Evolutionary conservation across 2,888 invertebrate species (phyloP).

Genomic region (Acleris laterana): DNA sequence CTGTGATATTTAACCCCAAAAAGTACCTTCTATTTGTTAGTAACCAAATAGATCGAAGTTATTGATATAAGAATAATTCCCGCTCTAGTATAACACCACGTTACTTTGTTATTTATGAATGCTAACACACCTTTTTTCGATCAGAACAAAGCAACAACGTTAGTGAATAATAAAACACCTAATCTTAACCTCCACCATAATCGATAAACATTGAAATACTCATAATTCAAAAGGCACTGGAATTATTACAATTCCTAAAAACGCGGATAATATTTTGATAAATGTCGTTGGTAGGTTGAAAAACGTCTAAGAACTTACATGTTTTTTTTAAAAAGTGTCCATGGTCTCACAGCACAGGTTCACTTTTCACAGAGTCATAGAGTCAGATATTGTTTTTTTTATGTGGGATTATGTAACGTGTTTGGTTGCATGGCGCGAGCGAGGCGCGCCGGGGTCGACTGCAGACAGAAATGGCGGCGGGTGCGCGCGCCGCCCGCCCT

Average conservation of each 20-base stretch:
- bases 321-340: conserved; percentile 28
- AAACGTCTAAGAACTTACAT: conserved; percentile 11
- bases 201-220: conserved; percentile 10
- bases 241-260: neutral
- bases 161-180: conserved; percentile 6
- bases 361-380: conserved; percentile 37
- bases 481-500: conserved; percentile 81
- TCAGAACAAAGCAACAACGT: neutral
- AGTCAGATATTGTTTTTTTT: conserved; percentile 30
- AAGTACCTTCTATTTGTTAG: too few species aligned
- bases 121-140: conserved; percentile 1
- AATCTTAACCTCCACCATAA: conserved; percentile 7
- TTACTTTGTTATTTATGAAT: neutral
- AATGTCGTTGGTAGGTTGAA: neutral
- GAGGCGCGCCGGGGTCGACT: conserved; percentile 71
- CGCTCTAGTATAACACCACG: neutral
- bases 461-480: conserved; percentile 78
- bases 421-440: conserved; percentile 69
- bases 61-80: neutral
- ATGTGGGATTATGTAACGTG: conserved; percentile 27
- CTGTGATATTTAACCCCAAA: too few species aligned
- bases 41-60: too few species aligned
- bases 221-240: neutral
- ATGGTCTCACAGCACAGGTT: conserved; percentile 32
- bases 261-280: neutral